phyloP scores from a whole-genome alignment of 2,797 vertebrate genomes.

The Caiman crocodilus region DNA sequence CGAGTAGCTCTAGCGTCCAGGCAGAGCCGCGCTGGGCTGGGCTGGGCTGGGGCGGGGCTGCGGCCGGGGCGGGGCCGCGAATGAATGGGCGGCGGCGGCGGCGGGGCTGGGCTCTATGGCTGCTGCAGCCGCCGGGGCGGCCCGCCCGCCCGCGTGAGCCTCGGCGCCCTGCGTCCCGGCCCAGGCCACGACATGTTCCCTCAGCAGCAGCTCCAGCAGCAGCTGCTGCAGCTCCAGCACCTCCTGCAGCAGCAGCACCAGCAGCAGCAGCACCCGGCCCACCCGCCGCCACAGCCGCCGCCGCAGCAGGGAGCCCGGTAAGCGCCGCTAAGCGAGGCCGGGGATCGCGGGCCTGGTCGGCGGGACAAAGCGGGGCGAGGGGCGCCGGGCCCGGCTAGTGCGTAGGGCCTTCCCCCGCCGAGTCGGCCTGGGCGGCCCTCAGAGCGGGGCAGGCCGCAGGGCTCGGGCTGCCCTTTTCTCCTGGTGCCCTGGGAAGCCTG shows the following conservation, averaged over 20 bases:
- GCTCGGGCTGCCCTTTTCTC: neutral
- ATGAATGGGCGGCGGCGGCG: conserved; percentile 61
- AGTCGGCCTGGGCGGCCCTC: neutral
- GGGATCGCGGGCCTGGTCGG: conserved; percentile 72
- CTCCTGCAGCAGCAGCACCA: conserved; percentile 80
- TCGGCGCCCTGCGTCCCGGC: conserved; percentile 54
- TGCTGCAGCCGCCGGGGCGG: conserved; percentile 52
- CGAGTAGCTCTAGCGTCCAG: too few relatives aligned
- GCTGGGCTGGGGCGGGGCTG: neutral
- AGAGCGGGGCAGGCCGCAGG: conserved; percentile 14
- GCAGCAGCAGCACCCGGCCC: conserved; percentile 76
- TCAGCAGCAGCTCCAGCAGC: conserved; percentile 84
- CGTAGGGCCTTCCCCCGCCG: too few relatives aligned
- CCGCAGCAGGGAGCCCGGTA: conserved; percentile 86
- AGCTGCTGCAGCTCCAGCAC: conserved; percentile 86
- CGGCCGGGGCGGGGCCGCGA: conserved; percentile 29
- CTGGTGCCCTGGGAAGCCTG: too few relatives aligned
- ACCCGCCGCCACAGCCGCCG: conserved; percentile 74
- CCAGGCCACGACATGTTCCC: conserved; percentile 51
- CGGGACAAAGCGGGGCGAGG: too few relatives aligned
- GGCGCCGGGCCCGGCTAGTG: too few relatives aligned
- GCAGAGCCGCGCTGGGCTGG: too few relatives aligned
- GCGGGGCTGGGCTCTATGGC: conserved; percentile 49
- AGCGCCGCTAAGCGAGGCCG: conserved; percentile 74
- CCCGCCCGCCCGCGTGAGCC: conserved; percentile 36